phyloP scores from a whole-genome alignment of 2,888 invertebrate genomes.

The Atrina japonica region DNA sequence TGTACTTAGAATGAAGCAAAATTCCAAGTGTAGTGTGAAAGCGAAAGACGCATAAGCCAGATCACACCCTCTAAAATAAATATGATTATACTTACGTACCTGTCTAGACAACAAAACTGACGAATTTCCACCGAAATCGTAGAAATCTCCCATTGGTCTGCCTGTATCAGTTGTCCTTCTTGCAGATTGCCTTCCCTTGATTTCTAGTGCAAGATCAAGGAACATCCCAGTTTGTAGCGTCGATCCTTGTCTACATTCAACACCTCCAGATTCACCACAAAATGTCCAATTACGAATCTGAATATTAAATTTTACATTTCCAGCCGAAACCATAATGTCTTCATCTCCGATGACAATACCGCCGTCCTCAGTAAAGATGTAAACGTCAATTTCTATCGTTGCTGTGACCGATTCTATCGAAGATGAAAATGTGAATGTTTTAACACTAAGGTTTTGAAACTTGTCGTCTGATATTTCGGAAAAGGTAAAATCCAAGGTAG shows the following conservation, averaged over 20 bases:
- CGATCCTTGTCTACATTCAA: not conserved
- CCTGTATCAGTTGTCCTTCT: not conserved
- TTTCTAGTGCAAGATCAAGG: slow-evolving; percentile 12
- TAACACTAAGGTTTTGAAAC: slow-evolving; percentile 26
- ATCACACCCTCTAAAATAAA: not conserved
- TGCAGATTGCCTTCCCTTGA: slow-evolving; percentile 23
- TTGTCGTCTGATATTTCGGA: not conserved
- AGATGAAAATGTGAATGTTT: slow-evolving; percentile 9
- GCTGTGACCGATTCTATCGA: not conserved
- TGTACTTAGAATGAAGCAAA: too few species aligned
- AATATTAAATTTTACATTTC: slow-evolving; percentile 34
- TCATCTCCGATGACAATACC: slow-evolving; percentile 32
- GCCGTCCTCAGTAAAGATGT: slow-evolving; percentile 32
- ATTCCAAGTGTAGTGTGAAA: too few species aligned
- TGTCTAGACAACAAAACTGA: slow-evolving; percentile 22
- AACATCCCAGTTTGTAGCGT: not conserved
- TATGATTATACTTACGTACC: not conserved
- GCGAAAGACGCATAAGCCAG: too few species aligned
- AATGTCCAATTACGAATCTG: slow-evolving; percentile 30
- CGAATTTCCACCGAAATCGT: slow-evolving; percentile 11
- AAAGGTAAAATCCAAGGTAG: slow-evolving; percentile 23
- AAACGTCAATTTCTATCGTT: slow-evolving; percentile 7
- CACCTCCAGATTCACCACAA: slow-evolving; percentile 12
- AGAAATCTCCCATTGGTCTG: slow-evolving; percentile 1
- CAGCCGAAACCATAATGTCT: slow-evolving; percentile 15